A percentile compares a stretch with the other conserved stretches of the same genome.
phyloP scores from a whole-genome alignment of 1,140 invertebrate species.

The Drosophila mauritiana region DNA sequence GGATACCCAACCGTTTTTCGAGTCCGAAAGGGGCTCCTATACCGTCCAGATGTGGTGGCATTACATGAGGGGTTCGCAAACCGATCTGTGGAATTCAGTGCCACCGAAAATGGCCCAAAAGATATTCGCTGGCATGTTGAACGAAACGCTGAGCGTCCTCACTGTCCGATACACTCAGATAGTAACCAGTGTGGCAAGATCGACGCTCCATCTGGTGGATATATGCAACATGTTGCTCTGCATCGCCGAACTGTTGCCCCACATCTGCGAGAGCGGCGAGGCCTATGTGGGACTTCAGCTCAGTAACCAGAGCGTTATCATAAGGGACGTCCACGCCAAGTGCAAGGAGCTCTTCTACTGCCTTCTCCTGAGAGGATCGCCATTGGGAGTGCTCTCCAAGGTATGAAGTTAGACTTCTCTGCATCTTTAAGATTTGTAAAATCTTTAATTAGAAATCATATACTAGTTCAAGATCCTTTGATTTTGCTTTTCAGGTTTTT shows the following conservation, averaged over 20 bases:
- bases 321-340: slow-evolving; percentile 91
- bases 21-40: slow-evolving; percentile 90
- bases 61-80: slow-evolving; percentile 92
- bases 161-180: slow-evolving; percentile 89
- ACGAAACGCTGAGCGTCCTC: slow-evolving; percentile 91
- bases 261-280: slow-evolving; percentile 87
- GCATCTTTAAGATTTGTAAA: not conserved
- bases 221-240: slow-evolving; percentile 90
- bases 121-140: slow-evolving; percentile 91
- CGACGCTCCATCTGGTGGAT: slow-evolving; percentile 88
- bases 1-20: slow-evolving; percentile 87
- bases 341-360: slow-evolving; percentile 90
- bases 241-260: slow-evolving; percentile 88
- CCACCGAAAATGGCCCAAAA: slow-evolving; percentile 92
- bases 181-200: slow-evolving; percentile 86
- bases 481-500: slow-evolving; percentile 85
- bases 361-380: slow-evolving; percentile 89
- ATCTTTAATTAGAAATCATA: too few relatives aligned
- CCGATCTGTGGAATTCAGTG: slow-evolving; percentile 92
- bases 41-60: slow-evolving; percentile 94
- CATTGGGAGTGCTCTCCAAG: slow-evolving; percentile 90
- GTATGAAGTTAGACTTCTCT: slow-evolving; percentile 53
- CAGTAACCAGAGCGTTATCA: slow-evolving; percentile 87
- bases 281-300: slow-evolving; percentile 85
- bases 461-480: too few relatives aligned